Evolutionary conservation across 2,797 vertebrate species (phyloP).

Genomic region (Gymnothorax reevesii): DNA sequence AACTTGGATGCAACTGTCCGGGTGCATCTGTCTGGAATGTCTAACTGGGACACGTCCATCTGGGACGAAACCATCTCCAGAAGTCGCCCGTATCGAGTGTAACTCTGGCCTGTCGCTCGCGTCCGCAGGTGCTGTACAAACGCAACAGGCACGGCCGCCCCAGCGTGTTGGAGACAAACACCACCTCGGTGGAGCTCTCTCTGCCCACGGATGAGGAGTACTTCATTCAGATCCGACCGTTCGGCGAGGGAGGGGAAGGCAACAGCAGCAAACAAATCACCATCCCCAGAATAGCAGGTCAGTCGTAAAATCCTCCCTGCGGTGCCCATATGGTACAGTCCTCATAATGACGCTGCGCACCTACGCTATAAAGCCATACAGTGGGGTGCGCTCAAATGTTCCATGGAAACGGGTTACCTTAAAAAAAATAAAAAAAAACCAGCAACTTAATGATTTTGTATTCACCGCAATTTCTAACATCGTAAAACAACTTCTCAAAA

Average conservation of each 20-base stretch:
- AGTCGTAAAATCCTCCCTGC: constrained; percentile 24
- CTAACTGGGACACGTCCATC: too few relatives aligned
- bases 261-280: constrained; percentile 93
- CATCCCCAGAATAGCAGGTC: constrained; percentile 86
- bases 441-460: too few relatives aligned
- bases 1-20: too few relatives aligned
- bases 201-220: constrained; percentile 91
- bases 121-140: constrained; percentile 86
- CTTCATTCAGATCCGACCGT: constrained; percentile 90
- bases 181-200: constrained; percentile 91
- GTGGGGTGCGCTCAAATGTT: too few relatives aligned
- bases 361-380: background rate
- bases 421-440: too few relatives aligned
- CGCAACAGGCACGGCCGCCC: constrained; percentile 86
- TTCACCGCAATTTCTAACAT: too few relatives aligned
- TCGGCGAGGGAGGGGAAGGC: constrained; percentile 94
- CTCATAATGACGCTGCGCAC: background rate
- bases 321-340: background rate
- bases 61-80: too few relatives aligned
- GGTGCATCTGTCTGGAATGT: too few relatives aligned
- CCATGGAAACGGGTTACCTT: background rate
- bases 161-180: constrained; percentile 90
- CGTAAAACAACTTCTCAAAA: too few relatives aligned
- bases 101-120: constrained; percentile 9
- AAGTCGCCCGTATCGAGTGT: background rate